Percentiles rank a stretch among this genome's conserved stretches.
Conservation (phyloP, 2,113 vertebrate species). For the Sarotherodon lohbergeri region DNA sequence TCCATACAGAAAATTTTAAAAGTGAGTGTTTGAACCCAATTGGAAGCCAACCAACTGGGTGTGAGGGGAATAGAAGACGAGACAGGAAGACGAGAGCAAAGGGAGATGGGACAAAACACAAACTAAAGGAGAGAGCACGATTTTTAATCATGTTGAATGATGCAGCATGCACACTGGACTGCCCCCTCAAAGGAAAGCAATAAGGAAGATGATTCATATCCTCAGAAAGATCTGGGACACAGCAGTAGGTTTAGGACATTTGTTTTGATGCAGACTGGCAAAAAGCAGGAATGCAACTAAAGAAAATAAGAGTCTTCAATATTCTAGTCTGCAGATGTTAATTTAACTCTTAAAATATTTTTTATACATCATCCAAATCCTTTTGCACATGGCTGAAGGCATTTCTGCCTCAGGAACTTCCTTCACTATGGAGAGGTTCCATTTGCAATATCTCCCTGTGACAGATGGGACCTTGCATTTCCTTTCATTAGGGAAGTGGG, state of each 20-base stretch:
- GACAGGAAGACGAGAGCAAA: neutral
- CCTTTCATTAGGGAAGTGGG: slow-evolving; percentile 61
- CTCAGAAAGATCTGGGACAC: neutral
- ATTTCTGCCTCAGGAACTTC: slow-evolving; percentile 26
- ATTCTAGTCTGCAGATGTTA: slow-evolving; percentile 32
- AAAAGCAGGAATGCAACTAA: neutral
- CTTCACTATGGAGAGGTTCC: slow-evolving; percentile 25
- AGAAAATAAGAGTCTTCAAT: neutral
- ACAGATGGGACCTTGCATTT: slow-evolving; percentile 64
- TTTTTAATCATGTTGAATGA: neutral
- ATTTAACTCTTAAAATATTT: slow-evolving; percentile 37
- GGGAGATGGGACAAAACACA: neutral
- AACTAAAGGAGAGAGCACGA: neutral
- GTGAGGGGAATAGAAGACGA: fast-evolving
- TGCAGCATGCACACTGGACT: neutral
- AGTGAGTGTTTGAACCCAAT: neutral
- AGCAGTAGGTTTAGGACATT: neutral
- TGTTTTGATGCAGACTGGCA: neutral
- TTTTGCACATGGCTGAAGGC: slow-evolving; percentile 21
- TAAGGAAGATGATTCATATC: neutral
- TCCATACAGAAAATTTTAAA: neutral
- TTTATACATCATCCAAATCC: slow-evolving; percentile 32
- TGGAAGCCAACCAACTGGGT: neutral
- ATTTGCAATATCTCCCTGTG: slow-evolving; percentile 57
- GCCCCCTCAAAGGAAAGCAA: neutral